Conservation (phyloP, 2,888 invertebrate species). For the Parnassius orleans region DNA sequence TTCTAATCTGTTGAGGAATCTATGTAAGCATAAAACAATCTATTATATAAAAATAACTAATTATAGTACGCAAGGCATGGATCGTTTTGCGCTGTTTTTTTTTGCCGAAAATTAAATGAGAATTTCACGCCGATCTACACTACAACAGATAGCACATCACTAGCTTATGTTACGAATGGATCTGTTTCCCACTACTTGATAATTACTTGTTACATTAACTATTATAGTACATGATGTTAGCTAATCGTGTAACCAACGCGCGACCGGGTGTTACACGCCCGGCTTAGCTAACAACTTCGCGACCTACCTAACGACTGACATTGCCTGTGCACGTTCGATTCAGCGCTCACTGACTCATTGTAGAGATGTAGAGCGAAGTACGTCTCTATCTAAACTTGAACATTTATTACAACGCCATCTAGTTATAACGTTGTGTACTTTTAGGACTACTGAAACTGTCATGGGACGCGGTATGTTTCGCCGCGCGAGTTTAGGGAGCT, state of each 20-base stretch:
- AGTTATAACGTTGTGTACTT: neutral
- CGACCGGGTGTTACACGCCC: constrained; percentile 16
- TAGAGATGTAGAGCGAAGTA: constrained; percentile 12
- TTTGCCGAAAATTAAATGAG: constrained; percentile 24
- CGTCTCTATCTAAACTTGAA: neutral
- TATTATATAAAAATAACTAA: constrained; percentile 50
- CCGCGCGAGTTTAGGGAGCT: too few relatives aligned
- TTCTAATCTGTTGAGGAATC: constrained; percentile 42
- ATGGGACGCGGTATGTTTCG: too few relatives aligned
- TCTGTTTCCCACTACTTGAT: constrained; percentile 9
- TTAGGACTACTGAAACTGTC: neutral
- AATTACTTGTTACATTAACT: constrained; percentile 10
- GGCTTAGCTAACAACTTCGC: constrained; percentile 12
- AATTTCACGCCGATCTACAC: constrained; percentile 31
- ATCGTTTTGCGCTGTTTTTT: constrained; percentile 33
- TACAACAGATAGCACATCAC: constrained; percentile 53
- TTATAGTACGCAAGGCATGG: constrained; percentile 50
- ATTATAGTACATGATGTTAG: constrained; percentile 23
- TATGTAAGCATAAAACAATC: constrained; percentile 54
- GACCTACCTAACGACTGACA: constrained; percentile 25
- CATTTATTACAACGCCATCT: constrained; percentile 21
- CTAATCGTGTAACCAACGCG: constrained; percentile 14
- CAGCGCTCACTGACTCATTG: constrained; percentile 20
- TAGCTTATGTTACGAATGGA: constrained; percentile 32
- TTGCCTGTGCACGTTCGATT: constrained; percentile 22